phyloP scores from a whole-genome alignment of 2,888 invertebrate species.

The Pheosia tremula region DNA sequence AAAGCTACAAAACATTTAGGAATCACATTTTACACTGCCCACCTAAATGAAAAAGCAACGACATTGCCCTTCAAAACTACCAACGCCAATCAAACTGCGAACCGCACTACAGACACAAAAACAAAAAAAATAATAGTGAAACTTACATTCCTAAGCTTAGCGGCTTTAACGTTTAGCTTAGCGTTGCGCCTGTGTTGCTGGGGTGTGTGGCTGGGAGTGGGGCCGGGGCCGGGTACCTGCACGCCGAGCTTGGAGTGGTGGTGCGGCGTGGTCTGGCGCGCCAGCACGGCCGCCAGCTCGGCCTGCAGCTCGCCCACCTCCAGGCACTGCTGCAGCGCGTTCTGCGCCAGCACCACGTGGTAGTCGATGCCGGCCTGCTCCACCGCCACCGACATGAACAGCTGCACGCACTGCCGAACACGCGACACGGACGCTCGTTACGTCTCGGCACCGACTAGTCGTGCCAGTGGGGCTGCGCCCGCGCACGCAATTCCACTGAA shows the following conservation, averaged over 20 bases:
- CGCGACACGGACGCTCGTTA: background rate
- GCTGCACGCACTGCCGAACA: constrained; percentile 91
- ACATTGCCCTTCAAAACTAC: constrained; percentile 4
- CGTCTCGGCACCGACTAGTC: no score
- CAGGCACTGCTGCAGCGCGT: constrained; percentile 96
- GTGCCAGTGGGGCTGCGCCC: no score
- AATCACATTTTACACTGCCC: no score
- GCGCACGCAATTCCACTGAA: no score
- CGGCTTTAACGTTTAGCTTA: constrained; percentile 59
- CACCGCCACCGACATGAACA: constrained; percentile 98
- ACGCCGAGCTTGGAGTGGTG: constrained; percentile 92
- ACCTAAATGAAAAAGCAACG: background rate
- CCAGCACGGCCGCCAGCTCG: constrained; percentile 95
- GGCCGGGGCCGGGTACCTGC: constrained; percentile 83
- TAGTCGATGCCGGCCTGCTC: constrained; percentile 98
- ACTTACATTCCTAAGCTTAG: constrained; percentile 81
- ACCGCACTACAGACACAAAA: constrained; percentile 12
- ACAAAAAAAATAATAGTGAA: constrained; percentile 8
- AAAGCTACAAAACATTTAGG: no score
- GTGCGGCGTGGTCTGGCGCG: constrained; percentile 96
- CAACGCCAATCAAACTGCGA: constrained; percentile 16
- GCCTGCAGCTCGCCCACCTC: constrained; percentile 93
- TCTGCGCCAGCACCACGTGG: constrained; percentile 98
- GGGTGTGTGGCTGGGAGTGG: constrained; percentile 8
- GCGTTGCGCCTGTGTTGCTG: constrained; percentile 33